Evolutionary conservation across 2,797 vertebrate genomes (phyloP).

Genomic region (Paratrypauchen microcephalus): DNA sequence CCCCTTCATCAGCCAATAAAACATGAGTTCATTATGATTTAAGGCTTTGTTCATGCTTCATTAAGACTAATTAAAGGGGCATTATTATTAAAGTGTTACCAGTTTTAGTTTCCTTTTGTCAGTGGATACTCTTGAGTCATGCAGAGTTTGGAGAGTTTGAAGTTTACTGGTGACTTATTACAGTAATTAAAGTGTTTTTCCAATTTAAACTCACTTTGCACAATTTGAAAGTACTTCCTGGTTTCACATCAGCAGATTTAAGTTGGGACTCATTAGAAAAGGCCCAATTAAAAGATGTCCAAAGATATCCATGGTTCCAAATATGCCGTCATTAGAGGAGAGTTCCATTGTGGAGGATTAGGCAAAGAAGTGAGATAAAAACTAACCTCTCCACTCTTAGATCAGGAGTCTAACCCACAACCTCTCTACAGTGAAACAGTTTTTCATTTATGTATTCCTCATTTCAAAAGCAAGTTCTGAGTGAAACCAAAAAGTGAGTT

Average conservation of each 20-base stretch:
- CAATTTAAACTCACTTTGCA: not conserved
- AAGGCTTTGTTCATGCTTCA: too few relatives aligned
- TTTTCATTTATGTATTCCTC: too few relatives aligned
- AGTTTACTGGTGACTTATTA: not conserved
- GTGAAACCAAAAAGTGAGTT: too few relatives aligned
- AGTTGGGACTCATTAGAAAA: not conserved
- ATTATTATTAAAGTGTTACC: too few relatives aligned
- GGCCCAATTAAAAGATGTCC: conserved; percentile 4
- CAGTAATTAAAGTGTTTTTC: conserved; percentile 3
- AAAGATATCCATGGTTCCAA: not conserved
- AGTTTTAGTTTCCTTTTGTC: too few relatives aligned
- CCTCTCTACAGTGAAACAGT: too few relatives aligned
- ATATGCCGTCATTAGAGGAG: not conserved
- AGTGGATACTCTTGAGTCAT: not conserved
- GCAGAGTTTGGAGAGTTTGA: not conserved
- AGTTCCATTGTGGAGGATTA: not conserved
- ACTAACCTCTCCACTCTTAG: too few relatives aligned
- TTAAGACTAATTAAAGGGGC: too few relatives aligned
- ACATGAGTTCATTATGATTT: too few relatives aligned
- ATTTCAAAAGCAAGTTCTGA: too few relatives aligned
- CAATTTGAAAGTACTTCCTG: not conserved
- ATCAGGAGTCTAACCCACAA: too few relatives aligned
- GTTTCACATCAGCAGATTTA: conserved; percentile 3
- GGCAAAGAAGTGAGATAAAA: not conserved
- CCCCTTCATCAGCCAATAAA: too few relatives aligned